Evolutionary conservation across 2,888 invertebrate species (phyloP).

Genomic region (Aporophyla lueneburgensis): DNA sequence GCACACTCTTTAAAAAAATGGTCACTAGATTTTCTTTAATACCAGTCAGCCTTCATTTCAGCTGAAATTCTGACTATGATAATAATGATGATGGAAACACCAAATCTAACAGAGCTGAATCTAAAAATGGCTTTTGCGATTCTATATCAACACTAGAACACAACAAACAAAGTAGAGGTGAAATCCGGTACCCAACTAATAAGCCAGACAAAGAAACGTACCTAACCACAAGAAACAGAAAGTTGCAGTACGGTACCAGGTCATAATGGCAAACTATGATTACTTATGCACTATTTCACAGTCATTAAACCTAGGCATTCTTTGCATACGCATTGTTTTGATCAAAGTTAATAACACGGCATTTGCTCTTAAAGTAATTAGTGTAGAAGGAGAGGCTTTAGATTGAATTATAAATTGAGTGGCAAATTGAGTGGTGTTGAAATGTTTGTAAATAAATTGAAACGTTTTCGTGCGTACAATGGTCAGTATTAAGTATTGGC

Average conservation of each 20-base stretch:
- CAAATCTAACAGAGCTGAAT: not conserved
- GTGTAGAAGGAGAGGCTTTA: conserved; percentile 5
- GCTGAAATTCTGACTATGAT: too few relatives aligned
- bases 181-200: conserved; percentile 16
- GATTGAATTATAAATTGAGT: conserved; percentile 40
- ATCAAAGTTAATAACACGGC: conserved; percentile 52
- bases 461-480: not conserved
- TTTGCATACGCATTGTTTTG: conserved; percentile 65
- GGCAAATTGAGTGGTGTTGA: not conserved
- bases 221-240: conserved; percentile 38
- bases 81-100: not conserved
- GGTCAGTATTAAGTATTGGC: not conserved
- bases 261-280: conserved; percentile 50
- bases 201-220: conserved; percentile 29
- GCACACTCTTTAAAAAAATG: too few relatives aligned
- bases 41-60: too few relatives aligned
- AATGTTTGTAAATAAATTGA: conserved; percentile 11
- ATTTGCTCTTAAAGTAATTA: conserved; percentile 49
- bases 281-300: conserved; percentile 63
- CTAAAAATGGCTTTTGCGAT: not conserved
- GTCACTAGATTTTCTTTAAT: too few relatives aligned
- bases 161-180: conserved; percentile 8
- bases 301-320: conserved; percentile 59
- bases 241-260: conserved; percentile 35
- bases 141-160: not conserved